phyloP scores from a whole-genome alignment of 2,113 vertebrate genomes.

The Ariopsis seemanni region DNA sequence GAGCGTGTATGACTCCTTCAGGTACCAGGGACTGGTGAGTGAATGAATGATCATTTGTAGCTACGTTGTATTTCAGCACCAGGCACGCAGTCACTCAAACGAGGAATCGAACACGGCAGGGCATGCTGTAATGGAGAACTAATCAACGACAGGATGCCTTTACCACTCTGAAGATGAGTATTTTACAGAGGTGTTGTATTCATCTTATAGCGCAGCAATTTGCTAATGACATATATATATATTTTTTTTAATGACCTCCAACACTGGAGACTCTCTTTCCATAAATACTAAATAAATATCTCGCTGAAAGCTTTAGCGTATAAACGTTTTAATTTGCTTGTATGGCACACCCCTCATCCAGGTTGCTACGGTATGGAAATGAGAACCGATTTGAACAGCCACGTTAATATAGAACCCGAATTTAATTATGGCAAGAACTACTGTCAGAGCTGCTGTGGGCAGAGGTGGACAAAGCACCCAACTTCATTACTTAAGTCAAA shows the following conservation, averaged over 20 bases:
- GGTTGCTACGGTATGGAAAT: neutral
- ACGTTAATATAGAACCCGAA: neutral
- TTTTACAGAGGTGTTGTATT: neutral
- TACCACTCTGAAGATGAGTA: neutral
- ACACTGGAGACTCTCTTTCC: neutral
- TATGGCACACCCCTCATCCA: neutral
- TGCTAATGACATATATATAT: too few relatives aligned
- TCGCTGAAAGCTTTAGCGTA: neutral
- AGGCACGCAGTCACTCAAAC: neutral
- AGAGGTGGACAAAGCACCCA: too few relatives aligned
- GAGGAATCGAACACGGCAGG: neutral
- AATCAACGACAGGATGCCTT: neutral
- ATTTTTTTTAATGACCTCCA: neutral
- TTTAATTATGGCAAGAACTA: neutral
- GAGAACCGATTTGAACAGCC: neutral
- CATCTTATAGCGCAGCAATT: neutral
- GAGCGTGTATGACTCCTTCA: slow-evolving; percentile 98
- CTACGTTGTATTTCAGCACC: neutral
- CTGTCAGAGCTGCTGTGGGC: neutral
- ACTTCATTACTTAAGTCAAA: too few relatives aligned
- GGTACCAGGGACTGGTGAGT: slow-evolving; percentile 98
- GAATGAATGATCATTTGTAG: neutral
- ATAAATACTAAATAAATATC: neutral
- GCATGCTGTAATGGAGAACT: neutral
- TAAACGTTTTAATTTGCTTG: neutral